phyloP scores from a whole-genome alignment of 2,888 invertebrate genomes.

The Aphelenchoides bicaudatus region DNA sequence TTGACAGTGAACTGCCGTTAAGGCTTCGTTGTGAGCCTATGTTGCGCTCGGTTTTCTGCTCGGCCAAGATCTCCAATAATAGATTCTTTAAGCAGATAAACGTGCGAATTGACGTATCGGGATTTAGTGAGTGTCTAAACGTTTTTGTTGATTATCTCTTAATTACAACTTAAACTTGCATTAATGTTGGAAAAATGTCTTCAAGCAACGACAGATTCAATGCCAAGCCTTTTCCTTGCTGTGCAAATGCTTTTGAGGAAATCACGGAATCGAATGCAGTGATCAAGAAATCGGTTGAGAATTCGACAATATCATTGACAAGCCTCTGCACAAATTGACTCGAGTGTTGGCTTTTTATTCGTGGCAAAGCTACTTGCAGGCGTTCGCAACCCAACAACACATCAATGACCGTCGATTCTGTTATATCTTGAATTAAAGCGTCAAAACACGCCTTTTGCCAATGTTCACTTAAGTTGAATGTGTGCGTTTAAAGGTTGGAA shows the following conservation, averaged over 20 bases:
- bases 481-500: no score
- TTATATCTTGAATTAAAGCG: slow-evolving; percentile 29
- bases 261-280: slow-evolving; percentile 76
- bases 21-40: neutral
- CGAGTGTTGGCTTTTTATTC: slow-evolving; percentile 68
- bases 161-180: no score
- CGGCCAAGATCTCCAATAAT: slow-evolving; percentile 20
- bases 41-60: slow-evolving; percentile 15
- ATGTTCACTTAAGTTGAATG: slow-evolving; percentile 76
- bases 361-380: slow-evolving; percentile 66
- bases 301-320: slow-evolving; percentile 76
- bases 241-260: slow-evolving; percentile 69
- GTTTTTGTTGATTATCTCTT: no score
- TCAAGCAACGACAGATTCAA: slow-evolving; percentile 75
- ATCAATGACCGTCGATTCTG: slow-evolving; percentile 76
- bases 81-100: slow-evolving; percentile 67
- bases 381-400: slow-evolving; percentile 80
- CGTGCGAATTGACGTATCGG: slow-evolving; percentile 78
- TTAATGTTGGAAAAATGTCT: slow-evolving; percentile 75
- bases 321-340: slow-evolving; percentile 77
- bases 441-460: slow-evolving; percentile 51
- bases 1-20: slow-evolving; percentile 20
- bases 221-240: slow-evolving; percentile 70
- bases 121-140: slow-evolving; percentile 74
- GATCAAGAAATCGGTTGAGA: slow-evolving; percentile 75